A percentile compares a stretch with the other conserved stretches of the same genome.
Conservation (phyloP, 1,140 invertebrate genomes). For the Drosophila miranda region DNA sequence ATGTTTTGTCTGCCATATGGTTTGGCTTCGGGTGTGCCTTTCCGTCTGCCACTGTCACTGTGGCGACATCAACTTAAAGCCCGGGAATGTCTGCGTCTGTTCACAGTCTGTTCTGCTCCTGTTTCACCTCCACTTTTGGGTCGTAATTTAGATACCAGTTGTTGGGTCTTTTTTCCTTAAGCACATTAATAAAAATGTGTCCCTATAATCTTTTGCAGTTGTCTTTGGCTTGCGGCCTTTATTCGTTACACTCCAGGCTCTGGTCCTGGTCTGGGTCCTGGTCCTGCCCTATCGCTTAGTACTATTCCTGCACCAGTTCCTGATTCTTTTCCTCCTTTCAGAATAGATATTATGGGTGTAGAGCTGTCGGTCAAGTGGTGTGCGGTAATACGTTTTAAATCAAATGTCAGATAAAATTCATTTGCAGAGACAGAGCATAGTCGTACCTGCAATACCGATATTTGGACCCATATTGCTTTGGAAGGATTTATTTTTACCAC, state of each 20-base stretch:
- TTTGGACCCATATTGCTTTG: too few relatives aligned
- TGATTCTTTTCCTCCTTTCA: too few relatives aligned
- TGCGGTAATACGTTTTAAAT: slow-evolving; percentile 47
- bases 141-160: not conserved
- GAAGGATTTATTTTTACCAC: not conserved
- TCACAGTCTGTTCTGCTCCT: too few relatives aligned
- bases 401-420: slow-evolving; percentile 50
- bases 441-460: not conserved
- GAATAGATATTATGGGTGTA: slow-evolving; percentile 23
- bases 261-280: too few relatives aligned
- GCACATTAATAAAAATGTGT: too few relatives aligned
- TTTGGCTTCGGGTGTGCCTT: slow-evolving; percentile 5
- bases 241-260: slow-evolving; percentile 1
- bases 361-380: not conserved
- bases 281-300: too few relatives aligned
- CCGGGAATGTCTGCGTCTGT: slow-evolving; percentile 6
- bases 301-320: not conserved
- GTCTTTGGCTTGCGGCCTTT: too few relatives aligned
- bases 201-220: too few relatives aligned
- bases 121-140: not conserved
- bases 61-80: too few relatives aligned
- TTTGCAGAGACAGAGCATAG: slow-evolving; percentile 1
- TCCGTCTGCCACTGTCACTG: slow-evolving; percentile 13
- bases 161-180: not conserved
- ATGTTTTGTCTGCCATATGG: slow-evolving; percentile 12